Evolutionary conservation across 2,888 invertebrate genomes (phyloP).

Genomic region (Eupelmus urozonus): DNA sequence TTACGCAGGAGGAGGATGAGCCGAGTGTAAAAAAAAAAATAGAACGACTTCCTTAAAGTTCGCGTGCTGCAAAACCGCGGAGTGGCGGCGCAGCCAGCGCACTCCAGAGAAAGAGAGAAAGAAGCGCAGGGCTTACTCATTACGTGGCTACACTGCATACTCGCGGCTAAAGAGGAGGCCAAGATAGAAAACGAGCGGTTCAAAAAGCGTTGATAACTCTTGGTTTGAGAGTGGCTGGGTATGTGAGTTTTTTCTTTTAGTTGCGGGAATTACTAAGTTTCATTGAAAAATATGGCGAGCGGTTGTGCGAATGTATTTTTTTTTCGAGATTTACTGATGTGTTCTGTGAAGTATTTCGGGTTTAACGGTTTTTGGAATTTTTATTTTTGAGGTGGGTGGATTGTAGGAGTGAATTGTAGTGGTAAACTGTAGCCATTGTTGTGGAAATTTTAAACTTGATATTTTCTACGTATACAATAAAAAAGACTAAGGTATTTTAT

Average conservation of each 20-base stretch:
- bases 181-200: slow-evolving; percentile 15
- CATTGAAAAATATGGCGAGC: no score
- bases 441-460: no score
- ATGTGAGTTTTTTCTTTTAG: not conserved
- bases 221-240: not conserved
- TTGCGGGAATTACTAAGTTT: not conserved
- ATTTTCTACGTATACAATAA: no score
- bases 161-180: not conserved
- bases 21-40: not conserved
- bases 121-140: slow-evolving; percentile 14
- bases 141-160: not conserved
- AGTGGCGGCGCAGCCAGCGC: not conserved
- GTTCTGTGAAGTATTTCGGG: no score
- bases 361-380: no score
- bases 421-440: no score
- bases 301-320: no score
- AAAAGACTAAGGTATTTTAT: no score
- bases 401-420: no score
- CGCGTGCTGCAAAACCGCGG: not conserved
- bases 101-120: no score
- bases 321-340: no score
- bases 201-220: slow-evolving; percentile 19
- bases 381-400: no score
- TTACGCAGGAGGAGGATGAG: not conserved
- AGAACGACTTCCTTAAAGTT: slow-evolving; percentile 22